These are phyloP conservation scores for Corythornis vintsioides DNA, from an alignment of 2,113 vertebrate genomes.

Conservation along the genomic window DNA sequence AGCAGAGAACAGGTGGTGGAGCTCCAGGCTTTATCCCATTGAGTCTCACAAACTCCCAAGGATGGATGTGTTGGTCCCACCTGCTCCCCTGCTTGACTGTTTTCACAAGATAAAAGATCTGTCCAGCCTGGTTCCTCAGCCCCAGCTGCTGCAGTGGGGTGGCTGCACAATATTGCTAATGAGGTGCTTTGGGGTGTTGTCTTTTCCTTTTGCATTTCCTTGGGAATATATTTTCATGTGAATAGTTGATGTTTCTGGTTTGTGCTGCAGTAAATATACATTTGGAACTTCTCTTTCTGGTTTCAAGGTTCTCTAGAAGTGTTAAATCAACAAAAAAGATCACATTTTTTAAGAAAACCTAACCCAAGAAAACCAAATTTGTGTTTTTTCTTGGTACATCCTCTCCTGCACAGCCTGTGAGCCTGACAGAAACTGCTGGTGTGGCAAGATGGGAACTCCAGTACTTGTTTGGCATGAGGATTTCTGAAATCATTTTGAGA, in stretches of 20 bases:
- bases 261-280: not conserved
- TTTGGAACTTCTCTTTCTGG: not conserved
- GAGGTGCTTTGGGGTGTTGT: not conserved
- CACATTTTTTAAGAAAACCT: not conserved
- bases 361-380: not conserved
- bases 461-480: not conserved
- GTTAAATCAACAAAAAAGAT: not conserved
- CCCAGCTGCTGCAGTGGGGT: not conserved
- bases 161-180: not conserved
- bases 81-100: not conserved
- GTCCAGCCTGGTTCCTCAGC: not conserved
- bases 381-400: not conserved
- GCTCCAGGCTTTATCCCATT: fast-evolving
- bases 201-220: not conserved
- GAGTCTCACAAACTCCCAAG: not conserved
- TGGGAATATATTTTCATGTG: not conserved
- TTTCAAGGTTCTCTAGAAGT: not conserved
- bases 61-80: not conserved
- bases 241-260: not conserved
- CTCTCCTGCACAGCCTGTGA: not conserved
- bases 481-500: not conserved
- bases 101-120: not conserved
- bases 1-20: not conserved
- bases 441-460: not conserved
- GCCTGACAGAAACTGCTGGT: not conserved